Conservation (phyloP, 2,888 invertebrate genomes). For the Caenorhabditis sp. region DNA sequence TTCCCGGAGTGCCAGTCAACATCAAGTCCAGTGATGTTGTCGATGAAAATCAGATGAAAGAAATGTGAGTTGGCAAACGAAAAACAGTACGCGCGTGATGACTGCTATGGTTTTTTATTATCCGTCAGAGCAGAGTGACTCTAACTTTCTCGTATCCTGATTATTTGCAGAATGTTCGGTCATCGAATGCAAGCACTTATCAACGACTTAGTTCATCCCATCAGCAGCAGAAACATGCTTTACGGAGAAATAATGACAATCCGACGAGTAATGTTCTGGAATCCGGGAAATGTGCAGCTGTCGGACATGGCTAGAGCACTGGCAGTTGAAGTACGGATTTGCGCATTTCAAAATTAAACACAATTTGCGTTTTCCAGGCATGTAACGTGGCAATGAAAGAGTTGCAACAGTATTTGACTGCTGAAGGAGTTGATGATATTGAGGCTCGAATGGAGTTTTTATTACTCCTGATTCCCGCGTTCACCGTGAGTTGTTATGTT, state of each 20-base stretch:
- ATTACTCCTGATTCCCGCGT: constrained; percentile 65
- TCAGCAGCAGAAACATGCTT: constrained; percentile 55
- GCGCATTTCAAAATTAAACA: too few species aligned
- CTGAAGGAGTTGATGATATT: constrained; percentile 65
- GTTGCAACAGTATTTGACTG: constrained; percentile 68
- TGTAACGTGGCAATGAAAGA: constrained; percentile 70
- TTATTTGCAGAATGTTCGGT: constrained; percentile 70
- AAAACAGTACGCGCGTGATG: too few species aligned
- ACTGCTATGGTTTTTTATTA: too few species aligned
- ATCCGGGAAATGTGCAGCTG: constrained; percentile 70
- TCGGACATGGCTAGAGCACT: constrained; percentile 57
- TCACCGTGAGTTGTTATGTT: constrained; percentile 59
- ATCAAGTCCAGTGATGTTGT: constrained; percentile 49
- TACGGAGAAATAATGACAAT: constrained; percentile 73
- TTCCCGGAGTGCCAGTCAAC: constrained; percentile 53
- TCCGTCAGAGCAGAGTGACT: not conserved
- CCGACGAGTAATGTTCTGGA: constrained; percentile 74
- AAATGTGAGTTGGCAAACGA: too few species aligned
- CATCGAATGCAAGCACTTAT: constrained; percentile 60
- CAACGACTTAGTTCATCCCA: constrained; percentile 67
- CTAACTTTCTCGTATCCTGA: not conserved
- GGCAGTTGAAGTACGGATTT: constrained; percentile 48
- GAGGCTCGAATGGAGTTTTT: constrained; percentile 67
- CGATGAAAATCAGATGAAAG: constrained; percentile 45
- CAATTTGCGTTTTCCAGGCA: constrained; percentile 59